Base-by-base conservation (phyloP, 2,113 vertebrate species). In the Actenoides hombroni region DNA sequence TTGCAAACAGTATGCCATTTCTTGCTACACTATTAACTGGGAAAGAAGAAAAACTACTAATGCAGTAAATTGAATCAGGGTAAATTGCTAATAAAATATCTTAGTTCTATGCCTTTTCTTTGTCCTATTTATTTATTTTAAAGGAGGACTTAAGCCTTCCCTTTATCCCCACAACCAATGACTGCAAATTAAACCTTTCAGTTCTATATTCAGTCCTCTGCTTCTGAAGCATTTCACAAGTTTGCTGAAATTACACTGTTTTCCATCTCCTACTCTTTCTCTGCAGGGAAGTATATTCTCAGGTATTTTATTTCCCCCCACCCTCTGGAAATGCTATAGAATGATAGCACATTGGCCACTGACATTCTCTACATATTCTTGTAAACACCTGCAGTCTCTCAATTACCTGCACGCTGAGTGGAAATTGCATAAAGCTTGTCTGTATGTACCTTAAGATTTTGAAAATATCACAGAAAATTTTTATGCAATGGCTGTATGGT, bases 1-100 rank as follows among this genome's bases (percentile, higher is more conserved):
- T 37, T 73, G 63, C 63, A 82, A 80, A 90, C 9, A 17, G 6
- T 0, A 2, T 16, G 63, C 16, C 26, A 57, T 80, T 42, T 33
- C 29, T 71, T 29, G 49, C 42, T 37, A 31, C 0, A 2, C 17
- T n/a, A 31, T 29, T 83, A 74, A 79, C 42, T 0, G 0, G 16
- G 6, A 63, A 70, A 51, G 64, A 82, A 74, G 63, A 82, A 74
- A 13, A 71, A n/a, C 56, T 65, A 81, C n/a, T 75, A 53, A 61
- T 76, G 83, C 1, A 0, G 77, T 56, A 91, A 83, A 91, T 77
- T 90, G 67, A 65, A 68, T 59, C 8, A 8, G n/a, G 63, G 51
- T 74, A 69, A 90, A 77, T 70, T 76, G 83, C 85, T 79, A 79
- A 73, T 42, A 83, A 83, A 71, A 49, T 20, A 18, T 18, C 46